phyloP scores from a whole-genome alignment of 1,140 invertebrate species.

The Temnothorax nylanderi region DNA sequence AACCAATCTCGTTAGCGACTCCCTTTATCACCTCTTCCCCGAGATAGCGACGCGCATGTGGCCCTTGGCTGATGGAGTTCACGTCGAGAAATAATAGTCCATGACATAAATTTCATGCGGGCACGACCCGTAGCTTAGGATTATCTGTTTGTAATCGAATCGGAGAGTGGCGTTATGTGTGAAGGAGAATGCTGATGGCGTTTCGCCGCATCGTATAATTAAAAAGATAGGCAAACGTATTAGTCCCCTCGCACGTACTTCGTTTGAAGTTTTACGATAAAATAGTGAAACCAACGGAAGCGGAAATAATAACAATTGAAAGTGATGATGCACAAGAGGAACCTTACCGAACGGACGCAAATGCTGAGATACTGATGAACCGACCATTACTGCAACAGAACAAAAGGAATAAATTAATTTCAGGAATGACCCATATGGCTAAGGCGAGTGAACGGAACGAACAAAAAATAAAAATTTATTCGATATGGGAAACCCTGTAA shows the following conservation, averaged over 20 bases:
- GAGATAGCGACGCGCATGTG: constrained; percentile 41
- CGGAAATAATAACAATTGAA: constrained; percentile 7
- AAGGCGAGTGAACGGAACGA: not conserved
- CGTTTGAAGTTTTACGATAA: not conserved
- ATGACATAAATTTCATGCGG: constrained; percentile 43
- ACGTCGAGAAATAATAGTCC: constrained; percentile 43
- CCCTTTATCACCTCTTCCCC: constrained; percentile 49
- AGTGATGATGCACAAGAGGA: constrained; percentile 38
- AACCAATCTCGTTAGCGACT: constrained; percentile 62
- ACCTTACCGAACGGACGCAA: not conserved
- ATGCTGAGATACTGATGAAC: not conserved
- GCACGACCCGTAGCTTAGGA: not conserved
- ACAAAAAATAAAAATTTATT: constrained; percentile 47
- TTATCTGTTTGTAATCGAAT: constrained; percentile 30
- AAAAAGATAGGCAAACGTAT: not conserved
- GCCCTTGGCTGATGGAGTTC: constrained; percentile 34
- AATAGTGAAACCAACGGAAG: not conserved
- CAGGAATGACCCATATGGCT: not conserved
- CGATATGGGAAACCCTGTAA: not conserved
- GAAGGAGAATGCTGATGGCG: constrained; percentile 12
- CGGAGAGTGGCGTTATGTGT: not conserved
- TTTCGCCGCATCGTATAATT: constrained; percentile 17
- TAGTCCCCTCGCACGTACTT: not conserved
- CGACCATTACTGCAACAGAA: not conserved
- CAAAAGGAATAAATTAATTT: constrained; percentile 27